Conservation (phyloP, 2,888 invertebrate genomes). For the Andrena chrysosceles region DNA sequence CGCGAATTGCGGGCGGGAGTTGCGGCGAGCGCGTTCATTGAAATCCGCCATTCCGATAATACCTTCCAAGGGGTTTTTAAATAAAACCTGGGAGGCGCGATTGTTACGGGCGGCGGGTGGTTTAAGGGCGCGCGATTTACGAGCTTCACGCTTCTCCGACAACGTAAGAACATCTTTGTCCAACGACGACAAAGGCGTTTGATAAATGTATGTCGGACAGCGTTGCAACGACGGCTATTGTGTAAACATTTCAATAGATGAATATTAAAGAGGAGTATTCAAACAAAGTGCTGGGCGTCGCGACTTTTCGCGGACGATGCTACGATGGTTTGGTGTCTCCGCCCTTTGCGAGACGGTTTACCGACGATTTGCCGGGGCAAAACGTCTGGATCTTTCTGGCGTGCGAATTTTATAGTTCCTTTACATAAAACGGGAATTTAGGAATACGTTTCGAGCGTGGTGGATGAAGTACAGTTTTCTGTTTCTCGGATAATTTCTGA, state of each 20-base stretch:
- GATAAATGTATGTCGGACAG: slow-evolving; percentile 55
- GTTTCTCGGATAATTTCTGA: neutral
- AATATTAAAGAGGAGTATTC: slow-evolving; percentile 33
- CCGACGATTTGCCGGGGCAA: slow-evolving; percentile 38
- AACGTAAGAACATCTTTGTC: slow-evolving; percentile 58
- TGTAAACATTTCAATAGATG: slow-evolving; percentile 60
- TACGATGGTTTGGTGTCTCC: neutral
- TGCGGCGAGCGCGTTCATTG: slow-evolving; percentile 4
- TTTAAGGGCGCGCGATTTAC: slow-evolving; percentile 39
- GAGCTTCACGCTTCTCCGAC: slow-evolving; percentile 48
- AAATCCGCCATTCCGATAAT: slow-evolving; percentile 27
- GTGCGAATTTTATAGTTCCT: slow-evolving; percentile 23
- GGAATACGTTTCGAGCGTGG: slow-evolving; percentile 9
- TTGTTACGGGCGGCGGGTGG: slow-evolving; percentile 7
- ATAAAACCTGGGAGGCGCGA: slow-evolving; percentile 3
- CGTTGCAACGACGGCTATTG: slow-evolving; percentile 44
- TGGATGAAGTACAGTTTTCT: neutral
- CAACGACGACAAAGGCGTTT: slow-evolving; percentile 48
- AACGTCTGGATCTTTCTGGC: neutral
- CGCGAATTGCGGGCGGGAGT: neutral
- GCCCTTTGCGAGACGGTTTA: slow-evolving; percentile 30
- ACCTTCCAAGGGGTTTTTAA: slow-evolving; percentile 19
- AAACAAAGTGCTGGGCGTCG: slow-evolving; percentile 16
- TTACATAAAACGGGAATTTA: slow-evolving; percentile 21
- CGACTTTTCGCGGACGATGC: slow-evolving; percentile 23